Conservation (phyloP, 92 coral and sea anemone species). For the Muricea muricata region DNA sequence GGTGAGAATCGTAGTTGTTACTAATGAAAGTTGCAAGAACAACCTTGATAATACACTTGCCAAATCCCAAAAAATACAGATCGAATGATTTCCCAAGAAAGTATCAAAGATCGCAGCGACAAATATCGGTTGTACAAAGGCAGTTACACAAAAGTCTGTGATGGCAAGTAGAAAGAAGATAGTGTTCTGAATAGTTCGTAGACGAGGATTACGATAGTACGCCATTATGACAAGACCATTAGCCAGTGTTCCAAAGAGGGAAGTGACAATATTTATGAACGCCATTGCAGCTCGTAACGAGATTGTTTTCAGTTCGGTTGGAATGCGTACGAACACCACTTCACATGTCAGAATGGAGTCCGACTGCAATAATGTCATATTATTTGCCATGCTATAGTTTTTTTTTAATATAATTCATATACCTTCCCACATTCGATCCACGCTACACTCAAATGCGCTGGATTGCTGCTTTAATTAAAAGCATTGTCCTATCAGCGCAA, state of each 20-base stretch:
- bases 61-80: not conserved
- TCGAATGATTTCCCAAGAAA: not conserved
- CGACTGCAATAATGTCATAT: no score
- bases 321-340: no score
- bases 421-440: no score
- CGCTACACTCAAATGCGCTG: no score
- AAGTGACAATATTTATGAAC: not conserved
- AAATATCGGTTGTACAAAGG: not conserved
- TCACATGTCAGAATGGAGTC: no score
- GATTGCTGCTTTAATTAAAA: no score
- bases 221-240: not conserved
- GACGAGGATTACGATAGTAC: not conserved
- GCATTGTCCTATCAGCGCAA: no score
- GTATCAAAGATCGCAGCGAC: not conserved
- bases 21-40: no score
- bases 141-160: not conserved
- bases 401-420: no score
- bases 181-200: not conserved
- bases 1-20: not conserved
- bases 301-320: no score
- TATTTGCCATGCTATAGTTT: no score
- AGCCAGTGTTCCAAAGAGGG: not conserved
- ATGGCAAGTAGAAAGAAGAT: not conserved
- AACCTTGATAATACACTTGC: not conserved
- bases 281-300: not conserved